Evolutionary conservation across 2,888 invertebrate genomes (phyloP), one percentile per base, ranked within the genome.

Genomic region (Eustalomyia histrio): DNA sequence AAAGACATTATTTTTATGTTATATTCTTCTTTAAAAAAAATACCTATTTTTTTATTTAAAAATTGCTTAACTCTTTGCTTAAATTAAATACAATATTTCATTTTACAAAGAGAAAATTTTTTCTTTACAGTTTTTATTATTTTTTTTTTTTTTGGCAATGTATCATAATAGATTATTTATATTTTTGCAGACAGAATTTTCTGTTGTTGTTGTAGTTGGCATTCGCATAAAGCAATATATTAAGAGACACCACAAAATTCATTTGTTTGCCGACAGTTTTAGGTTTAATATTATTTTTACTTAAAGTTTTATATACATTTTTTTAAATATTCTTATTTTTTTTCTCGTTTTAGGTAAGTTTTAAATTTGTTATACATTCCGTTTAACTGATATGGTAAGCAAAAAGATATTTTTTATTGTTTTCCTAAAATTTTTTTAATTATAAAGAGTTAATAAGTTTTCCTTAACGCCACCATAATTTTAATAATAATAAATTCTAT

Each of bases 261-360:
- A 39, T 47, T 47, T 47, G 14, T 43, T 58, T 50, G 16, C 8
- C 35, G 18, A 60, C 0, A 35, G 14, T 21, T 1, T 50, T 53
- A 12, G 21, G 17, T 53, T 39, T 35, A 17, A 65, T 39, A n/a
- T 33, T 35, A 53, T 14, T 21, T 55, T 6, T 47, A 3, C 4
- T 3, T 1, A n/a, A 47, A 6, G 16, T 16, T 67, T 21, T 0
- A 18, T n/a, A 24, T 24, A 24, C 3, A 8, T 24, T 47, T 47
- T 60, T 39, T 33, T 8, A 29, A 33, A 29, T 24, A 0, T 55
- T 47, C n/a, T 43, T 35, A 60, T 16, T 29, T 10, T 68, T 21
- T 21, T 68, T 75, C 0, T 75, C 65, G 53, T 75, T 67, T 33
- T 39, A 75, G 65, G 74, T 74, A 50, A 74, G 74, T 58, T n/a